Conservation (phyloP, 2,113 vertebrate species). For the Cynoglossus semilaevis region DNA sequence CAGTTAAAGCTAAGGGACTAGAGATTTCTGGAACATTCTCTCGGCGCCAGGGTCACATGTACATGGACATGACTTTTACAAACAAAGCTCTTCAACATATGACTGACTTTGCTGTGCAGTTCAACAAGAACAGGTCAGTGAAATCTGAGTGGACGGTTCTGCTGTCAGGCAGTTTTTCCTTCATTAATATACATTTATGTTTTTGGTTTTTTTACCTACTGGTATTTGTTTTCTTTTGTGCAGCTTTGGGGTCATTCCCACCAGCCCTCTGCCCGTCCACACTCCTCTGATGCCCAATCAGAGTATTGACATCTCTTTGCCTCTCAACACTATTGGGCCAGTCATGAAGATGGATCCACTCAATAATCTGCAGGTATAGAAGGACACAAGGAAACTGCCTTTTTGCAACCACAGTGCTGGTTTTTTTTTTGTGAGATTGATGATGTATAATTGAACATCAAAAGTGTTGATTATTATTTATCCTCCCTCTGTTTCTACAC, state of each 20-base stretch:
- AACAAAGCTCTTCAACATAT: constrained; percentile 99
- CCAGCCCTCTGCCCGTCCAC: constrained; percentile 89
- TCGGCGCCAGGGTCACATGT: constrained; percentile 95
- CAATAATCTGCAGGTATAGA: constrained; percentile 93
- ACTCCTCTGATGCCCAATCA: constrained; percentile 98
- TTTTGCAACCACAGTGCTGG: too few species aligned
- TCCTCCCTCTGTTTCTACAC: constrained; percentile 18
- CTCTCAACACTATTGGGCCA: constrained; percentile 94
- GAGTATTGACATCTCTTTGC: constrained; percentile 93
- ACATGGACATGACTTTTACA: constrained; percentile 98
- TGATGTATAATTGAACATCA: not conserved
- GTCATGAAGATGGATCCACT: constrained; percentile 99
- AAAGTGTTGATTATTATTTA: not conserved
- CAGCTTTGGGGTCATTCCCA: constrained; percentile 95
- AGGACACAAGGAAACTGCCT: too few species aligned
- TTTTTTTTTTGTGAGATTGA: not conserved
- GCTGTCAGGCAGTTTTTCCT: not conserved
- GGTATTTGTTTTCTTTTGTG: not conserved
- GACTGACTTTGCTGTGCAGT: constrained; percentile 97
- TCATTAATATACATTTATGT: not conserved
- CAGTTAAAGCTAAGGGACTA: constrained; percentile 95
- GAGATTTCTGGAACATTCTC: constrained; percentile 97
- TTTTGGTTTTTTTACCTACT: not conserved
- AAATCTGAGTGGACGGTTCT: not conserved
- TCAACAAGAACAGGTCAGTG: constrained; percentile 97